Percentiles rank a stretch among this genome's conserved stretches.
These are phyloP conservation scores for Drosophila nigritarsus DNA, from an alignment of 2,888 invertebrate species.

Conservation along the genomic window DNA sequence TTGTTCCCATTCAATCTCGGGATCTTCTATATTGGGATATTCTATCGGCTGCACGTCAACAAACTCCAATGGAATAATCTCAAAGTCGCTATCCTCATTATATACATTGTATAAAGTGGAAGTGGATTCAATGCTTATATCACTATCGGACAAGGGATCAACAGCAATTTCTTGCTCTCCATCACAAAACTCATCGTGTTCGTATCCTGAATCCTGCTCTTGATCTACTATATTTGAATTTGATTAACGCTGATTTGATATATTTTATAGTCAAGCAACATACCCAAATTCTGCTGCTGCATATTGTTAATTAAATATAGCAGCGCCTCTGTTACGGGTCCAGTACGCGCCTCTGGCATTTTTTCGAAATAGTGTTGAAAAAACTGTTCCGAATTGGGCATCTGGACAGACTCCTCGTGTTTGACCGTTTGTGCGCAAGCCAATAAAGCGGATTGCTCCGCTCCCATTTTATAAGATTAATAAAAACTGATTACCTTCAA, in stretches of 20 bases:
- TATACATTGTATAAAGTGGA: not conserved
- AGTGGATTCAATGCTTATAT: constrained; percentile 16
- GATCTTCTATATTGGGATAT: not conserved
- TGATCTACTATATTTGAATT: constrained; percentile 1
- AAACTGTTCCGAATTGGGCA: constrained; percentile 51
- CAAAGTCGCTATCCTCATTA: constrained; percentile 19
- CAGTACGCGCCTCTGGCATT: constrained; percentile 49
- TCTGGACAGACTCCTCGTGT: constrained; percentile 27
- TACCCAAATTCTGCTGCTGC: constrained; percentile 9
- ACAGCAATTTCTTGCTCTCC: not conserved
- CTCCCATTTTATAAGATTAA: constrained; percentile 49
- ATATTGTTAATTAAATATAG: constrained; percentile 42
- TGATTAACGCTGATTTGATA: not conserved
- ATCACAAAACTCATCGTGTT: constrained; percentile 15
- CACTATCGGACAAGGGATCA: constrained; percentile 17
- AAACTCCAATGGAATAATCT: constrained; percentile 25
- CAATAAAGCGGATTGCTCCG: constrained; percentile 64
- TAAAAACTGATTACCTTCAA: not conserved
- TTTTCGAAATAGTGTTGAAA: constrained; percentile 56
- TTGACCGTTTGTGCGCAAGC: constrained; percentile 59
- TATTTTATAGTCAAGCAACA: not conserved
- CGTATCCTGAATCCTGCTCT: constrained; percentile 33
- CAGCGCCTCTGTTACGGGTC: constrained; percentile 62
- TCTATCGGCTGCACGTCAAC: constrained; percentile 22
- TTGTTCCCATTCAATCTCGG: constrained; percentile 13